A percentile compares a stretch with the other conserved stretches of the same genome.
These are phyloP conservation scores for Atlantisia rogersi DNA, from an alignment of 2,113 vertebrate species.

Conservation along the genomic window DNA sequence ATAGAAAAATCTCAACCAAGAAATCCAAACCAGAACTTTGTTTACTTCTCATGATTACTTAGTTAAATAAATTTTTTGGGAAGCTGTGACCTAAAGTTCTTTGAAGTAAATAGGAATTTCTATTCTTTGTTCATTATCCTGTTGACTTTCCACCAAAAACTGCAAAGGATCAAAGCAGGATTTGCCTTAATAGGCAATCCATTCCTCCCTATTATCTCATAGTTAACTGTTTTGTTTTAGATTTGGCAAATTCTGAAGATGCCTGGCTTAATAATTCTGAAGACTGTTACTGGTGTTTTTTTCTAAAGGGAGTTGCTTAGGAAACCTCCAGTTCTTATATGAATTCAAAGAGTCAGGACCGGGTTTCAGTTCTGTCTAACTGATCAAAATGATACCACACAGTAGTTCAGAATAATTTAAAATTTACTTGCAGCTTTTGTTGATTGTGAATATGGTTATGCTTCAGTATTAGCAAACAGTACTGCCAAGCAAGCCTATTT, in stretches of 20 bases:
- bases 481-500: background rate
- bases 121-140: background rate
- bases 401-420: background rate
- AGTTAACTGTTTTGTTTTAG: background rate
- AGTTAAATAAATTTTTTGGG: background rate
- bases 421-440: background rate
- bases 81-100: background rate
- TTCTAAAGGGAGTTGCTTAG: background rate
- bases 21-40: background rate
- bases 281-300: background rate
- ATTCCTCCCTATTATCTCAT: background rate
- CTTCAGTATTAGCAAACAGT: background rate
- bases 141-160: background rate
- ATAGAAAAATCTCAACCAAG: background rate
- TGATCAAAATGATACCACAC: background rate
- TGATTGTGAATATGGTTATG: rapidly evolving
- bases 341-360: background rate
- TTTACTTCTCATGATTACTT: background rate
- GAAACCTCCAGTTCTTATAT: background rate
- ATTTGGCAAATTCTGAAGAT: background rate
- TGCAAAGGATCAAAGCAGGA: background rate
- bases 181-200: background rate
- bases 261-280: background rate
- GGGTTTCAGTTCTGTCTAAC: background rate
- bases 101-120: background rate